Conservation (phyloP, 2,797 vertebrate species). For the Phoebastria nigripes region DNA sequence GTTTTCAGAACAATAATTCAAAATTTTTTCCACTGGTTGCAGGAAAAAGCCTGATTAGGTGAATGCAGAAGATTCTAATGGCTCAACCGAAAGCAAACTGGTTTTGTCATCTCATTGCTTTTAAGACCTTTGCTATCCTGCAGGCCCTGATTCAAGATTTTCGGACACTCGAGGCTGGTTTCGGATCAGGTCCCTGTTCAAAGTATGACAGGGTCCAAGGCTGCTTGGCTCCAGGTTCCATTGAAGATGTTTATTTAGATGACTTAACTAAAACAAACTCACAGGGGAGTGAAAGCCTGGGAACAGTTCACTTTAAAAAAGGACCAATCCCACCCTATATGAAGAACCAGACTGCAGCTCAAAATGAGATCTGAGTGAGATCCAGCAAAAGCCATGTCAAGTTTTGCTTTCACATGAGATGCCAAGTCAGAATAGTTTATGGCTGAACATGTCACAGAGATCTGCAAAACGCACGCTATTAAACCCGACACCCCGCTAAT, state of each 20-base stretch:
- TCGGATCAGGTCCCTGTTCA: background rate
- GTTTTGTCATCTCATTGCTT: background rate
- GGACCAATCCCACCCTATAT: background rate
- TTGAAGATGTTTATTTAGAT: background rate
- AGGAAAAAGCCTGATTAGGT: background rate
- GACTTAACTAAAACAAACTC: background rate
- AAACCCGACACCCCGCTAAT: background rate
- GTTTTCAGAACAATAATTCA: background rate
- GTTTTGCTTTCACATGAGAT: background rate
- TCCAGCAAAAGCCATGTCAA: background rate
- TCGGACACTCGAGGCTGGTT: background rate
- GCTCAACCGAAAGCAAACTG: background rate
- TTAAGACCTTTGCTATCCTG: background rate
- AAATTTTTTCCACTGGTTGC: background rate
- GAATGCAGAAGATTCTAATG: background rate
- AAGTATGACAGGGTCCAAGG: background rate
- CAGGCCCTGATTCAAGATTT: background rate
- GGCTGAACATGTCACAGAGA: slow-evolving; percentile 4
- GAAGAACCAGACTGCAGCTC: background rate
- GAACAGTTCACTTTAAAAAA: background rate
- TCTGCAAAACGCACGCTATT: background rate
- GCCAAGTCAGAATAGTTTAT: background rate
- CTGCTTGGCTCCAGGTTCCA: background rate
- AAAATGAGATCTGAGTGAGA: background rate
- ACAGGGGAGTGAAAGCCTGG: background rate